Evolutionary conservation across 2,888 invertebrate species (phyloP).

Genomic region (Euproctis similis): DNA sequence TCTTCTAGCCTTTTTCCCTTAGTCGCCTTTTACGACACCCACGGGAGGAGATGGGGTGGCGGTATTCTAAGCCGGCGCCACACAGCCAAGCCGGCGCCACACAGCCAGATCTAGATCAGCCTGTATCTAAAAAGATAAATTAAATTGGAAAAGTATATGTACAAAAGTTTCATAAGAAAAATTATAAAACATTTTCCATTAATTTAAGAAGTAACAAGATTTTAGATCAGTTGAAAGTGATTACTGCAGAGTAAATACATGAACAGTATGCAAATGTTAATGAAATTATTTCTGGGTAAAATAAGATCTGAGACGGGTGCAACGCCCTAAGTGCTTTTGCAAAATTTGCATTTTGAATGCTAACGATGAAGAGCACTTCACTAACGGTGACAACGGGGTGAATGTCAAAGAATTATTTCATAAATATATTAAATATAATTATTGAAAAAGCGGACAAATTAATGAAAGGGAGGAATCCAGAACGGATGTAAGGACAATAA

Average conservation of each 20-base stretch:
- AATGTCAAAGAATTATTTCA: constrained; percentile 42
- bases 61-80: no score
- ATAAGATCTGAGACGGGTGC: constrained; percentile 65
- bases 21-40: no score
- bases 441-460: constrained; percentile 44
- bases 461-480: no score
- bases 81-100: no score
- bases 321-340: constrained; percentile 55
- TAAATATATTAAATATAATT: constrained; percentile 46
- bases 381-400: constrained; percentile 39
- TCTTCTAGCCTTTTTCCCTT: no score
- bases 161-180: no score
- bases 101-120: no score
- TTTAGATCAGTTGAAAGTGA: constrained; percentile 45
- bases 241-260: constrained; percentile 42
- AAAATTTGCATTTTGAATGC: constrained; percentile 73
- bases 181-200: no score
- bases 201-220: constrained; percentile 24
- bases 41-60: no score
- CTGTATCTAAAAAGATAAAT: no score
- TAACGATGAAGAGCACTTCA: constrained; percentile 56
- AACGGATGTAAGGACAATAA: no score
- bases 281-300: constrained; percentile 72
- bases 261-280: constrained; percentile 68
- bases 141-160: no score